Percentiles rank a stretch among this genome's conserved stretches.
Evolutionary conservation across 2,113 vertebrate species (phyloP).

Genomic region (Anarrhichthys ocellatus): DNA sequence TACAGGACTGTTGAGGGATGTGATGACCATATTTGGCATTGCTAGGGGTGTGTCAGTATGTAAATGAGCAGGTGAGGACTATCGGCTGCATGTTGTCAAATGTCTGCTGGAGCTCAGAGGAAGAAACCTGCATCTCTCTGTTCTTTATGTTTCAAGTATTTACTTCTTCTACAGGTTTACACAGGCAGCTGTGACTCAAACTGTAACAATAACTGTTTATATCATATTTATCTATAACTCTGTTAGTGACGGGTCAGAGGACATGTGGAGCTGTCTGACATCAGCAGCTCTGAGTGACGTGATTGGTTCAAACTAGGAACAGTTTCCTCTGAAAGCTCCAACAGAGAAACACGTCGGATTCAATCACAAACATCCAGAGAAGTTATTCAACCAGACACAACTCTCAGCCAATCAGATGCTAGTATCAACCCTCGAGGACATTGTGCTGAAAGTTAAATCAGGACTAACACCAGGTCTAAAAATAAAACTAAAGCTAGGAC

Average conservation of each 20-base stretch:
- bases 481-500: not conserved
- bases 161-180: conserved; percentile 41
- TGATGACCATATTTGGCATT: not conserved
- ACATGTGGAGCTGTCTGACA: conserved; percentile 34
- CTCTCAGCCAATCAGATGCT: not conserved
- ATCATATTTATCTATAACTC: not conserved
- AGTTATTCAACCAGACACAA: not conserved
- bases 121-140: not conserved
- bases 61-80: not conserved
- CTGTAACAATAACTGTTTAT: not conserved
- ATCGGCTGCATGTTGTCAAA: conserved; percentile 39
- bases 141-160: not conserved
- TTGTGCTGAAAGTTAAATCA: not conserved
- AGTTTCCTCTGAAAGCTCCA: conserved; percentile 9
- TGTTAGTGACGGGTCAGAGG: conserved; percentile 36
- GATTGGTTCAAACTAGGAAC: conserved; percentile 60
- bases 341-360: conserved; percentile 46
- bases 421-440: not conserved
- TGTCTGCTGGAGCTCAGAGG: conserved; percentile 22
- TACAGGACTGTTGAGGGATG: not conserved
- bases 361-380: conserved; percentile 3
- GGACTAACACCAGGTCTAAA: not conserved
- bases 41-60: not conserved
- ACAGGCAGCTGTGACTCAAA: conserved; percentile 28
- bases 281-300: conserved; percentile 47